These are phyloP conservation scores for Spheniscus humboldti DNA, from an alignment of 2,797 vertebrate genomes.

Conservation along the genomic window DNA sequence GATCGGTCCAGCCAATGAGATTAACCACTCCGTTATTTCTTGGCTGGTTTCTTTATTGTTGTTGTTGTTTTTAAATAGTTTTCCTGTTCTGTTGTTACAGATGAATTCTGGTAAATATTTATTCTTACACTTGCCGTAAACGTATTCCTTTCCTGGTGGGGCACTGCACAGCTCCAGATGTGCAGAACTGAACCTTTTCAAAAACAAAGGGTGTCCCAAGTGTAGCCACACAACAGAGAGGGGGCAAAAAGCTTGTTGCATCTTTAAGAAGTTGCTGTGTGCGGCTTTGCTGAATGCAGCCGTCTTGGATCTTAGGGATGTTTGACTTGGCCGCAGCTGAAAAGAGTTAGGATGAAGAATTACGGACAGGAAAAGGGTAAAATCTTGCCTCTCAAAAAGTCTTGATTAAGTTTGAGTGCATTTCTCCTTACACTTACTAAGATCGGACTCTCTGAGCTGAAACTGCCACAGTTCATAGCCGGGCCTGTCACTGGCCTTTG, in stretches of 20 bases:
- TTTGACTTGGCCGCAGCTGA: conserved; percentile 18
- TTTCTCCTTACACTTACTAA: not conserved
- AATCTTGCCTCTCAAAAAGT: not conserved
- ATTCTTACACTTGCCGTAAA: conserved; percentile 12
- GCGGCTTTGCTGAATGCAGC: not conserved
- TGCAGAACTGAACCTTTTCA: not conserved
- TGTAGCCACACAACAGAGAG: not conserved
- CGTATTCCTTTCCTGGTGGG: not conserved
- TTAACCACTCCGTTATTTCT: not conserved
- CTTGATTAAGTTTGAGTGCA: not conserved
- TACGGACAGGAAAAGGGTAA: not conserved
- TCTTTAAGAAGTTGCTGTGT: not conserved
- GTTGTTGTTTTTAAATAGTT: conserved; percentile 40
- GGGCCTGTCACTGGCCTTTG: not conserved
- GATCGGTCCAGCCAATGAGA: not conserved
- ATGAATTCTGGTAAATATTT: conserved; percentile 63
- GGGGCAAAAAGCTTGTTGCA: not conserved
- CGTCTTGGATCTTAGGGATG: not conserved
- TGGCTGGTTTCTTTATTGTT: conserved; percentile 16
- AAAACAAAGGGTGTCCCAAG: not conserved
- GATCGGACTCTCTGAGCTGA: not conserved
- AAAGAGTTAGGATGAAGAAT: not conserved
- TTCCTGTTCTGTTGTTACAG: conserved; percentile 57
- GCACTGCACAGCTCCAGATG: conserved; percentile 11
- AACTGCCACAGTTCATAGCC: not conserved